Evolutionary conservation across 2,797 vertebrate species (phyloP).

Genomic region (Clarias fuscus): DNA sequence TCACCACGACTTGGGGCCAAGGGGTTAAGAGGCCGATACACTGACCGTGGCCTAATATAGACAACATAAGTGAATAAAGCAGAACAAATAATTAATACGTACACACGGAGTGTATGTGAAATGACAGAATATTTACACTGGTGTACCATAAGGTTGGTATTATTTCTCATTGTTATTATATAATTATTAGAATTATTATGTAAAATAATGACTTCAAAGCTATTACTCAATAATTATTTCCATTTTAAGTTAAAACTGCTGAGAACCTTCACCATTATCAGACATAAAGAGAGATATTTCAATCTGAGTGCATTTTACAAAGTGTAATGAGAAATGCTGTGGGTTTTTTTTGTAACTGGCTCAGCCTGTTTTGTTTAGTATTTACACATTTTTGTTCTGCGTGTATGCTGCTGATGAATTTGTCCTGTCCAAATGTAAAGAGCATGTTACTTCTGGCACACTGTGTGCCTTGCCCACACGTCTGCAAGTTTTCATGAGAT

Average conservation of each 20-base stretch:
- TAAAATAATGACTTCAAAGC: not conserved
- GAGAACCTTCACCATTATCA: not conserved
- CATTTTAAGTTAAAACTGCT: not conserved
- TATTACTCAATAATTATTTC: not conserved
- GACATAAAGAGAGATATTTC: not conserved
- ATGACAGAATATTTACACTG: not conserved
- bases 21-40: conserved; percentile 94
- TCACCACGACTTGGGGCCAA: conserved; percentile 85
- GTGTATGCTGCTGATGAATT: not conserved
- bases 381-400: not conserved
- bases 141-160: not conserved
- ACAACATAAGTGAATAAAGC: conserved; percentile 5
- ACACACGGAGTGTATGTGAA: too few relatives aligned
- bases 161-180: not conserved
- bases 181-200: too few relatives aligned
- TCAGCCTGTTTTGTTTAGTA: not conserved
- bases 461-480: not conserved
- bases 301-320: not conserved
- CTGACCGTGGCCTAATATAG: conserved; percentile 86
- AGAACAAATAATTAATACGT: not conserved
- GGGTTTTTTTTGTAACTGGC: not conserved
- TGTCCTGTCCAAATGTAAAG: too few relatives aligned
- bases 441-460: not conserved
- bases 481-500: not conserved
- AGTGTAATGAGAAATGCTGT: not conserved